Base-by-base conservation (phyloP, 2,797 vertebrate genomes). In the Galaxias olidus region DNA sequence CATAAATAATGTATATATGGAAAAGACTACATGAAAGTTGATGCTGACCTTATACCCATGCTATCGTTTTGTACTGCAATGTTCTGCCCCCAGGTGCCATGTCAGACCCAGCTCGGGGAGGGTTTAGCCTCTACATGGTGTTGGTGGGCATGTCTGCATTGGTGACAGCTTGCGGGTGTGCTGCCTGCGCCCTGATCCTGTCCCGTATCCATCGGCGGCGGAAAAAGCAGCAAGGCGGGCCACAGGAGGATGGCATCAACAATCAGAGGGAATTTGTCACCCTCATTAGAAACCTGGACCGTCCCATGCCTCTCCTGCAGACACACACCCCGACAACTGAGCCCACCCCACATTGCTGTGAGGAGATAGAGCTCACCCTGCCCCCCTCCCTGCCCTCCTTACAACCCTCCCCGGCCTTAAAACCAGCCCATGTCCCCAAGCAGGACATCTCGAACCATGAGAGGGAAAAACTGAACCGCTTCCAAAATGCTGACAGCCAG, bases 381-480 rank as follows among this genome's bases (percentile, higher is more conserved):
- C 90, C 88, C 0, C 82, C 88, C 12, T 85, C 86, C 19, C 86
- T 85, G 0, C 88, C 83, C 4, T 79, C 82, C 2, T 86, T 81
- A 1, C 81, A 86, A 30, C 63, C 85, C 0, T 88, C 87, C 48
- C 86, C 83, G 0, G 87, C 84, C 0, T 81, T 92, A 11, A 91
- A 93, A 71, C 85, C 76, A 0, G 71, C 81, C 41, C 86, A 80
- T 9, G 82, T 64, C 7, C 76, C 88, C 51, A 94, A 94, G 79
- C 66, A 87, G 54, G 93, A 94, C 88, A 93, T 93, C 77, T 93
- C 91, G 62, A 94, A 94, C 76, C 88, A 77, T 0, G 91, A 93
- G 75, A 82, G 93, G 42, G 92, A 93, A 79, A 94, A 93, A 71
- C 78, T 94, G n/a, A 94, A 94, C 77, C 89, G 86, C 57, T 85